Percentiles rank a stretch among this genome's conserved stretches.
These are phyloP conservation scores for Sphaerophoria taeniata DNA, from an alignment of 2,888 invertebrate species.

Conservation along the genomic window DNA sequence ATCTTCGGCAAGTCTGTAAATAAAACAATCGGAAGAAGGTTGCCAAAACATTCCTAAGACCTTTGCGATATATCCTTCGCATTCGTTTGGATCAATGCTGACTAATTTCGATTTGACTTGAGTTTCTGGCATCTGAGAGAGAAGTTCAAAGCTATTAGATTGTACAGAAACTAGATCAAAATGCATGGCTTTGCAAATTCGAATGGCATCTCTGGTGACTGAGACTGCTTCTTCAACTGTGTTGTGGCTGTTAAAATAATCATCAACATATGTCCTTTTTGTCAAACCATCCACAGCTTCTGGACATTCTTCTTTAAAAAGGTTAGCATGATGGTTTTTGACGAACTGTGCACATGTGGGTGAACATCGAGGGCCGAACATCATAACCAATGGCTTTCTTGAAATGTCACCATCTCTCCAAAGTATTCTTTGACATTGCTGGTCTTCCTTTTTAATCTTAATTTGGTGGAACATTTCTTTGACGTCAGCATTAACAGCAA, in stretches of 20 bases:
- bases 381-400: constrained; percentile 48
- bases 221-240: neutral
- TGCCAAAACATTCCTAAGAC: neutral
- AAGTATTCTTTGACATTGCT: constrained; percentile 31
- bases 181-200: constrained; percentile 21
- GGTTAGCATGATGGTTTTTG: constrained; percentile 43
- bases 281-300: constrained; percentile 52
- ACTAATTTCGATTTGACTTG: constrained; percentile 12
- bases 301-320: constrained; percentile 9
- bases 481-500: constrained; percentile 62
- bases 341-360: constrained; percentile 66
- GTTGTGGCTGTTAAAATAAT: constrained; percentile 33
- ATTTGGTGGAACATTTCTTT: constrained; percentile 64
- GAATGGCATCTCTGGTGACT: constrained; percentile 22
- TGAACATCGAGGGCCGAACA: constrained; percentile 69
- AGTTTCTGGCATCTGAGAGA: neutral
- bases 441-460: constrained; percentile 16
- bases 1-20: neutral
- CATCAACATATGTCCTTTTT: constrained; percentile 56
- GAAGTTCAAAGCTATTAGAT: constrained; percentile 2
- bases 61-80: constrained; percentile 7
- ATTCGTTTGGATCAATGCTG: constrained; percentile 15
- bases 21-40: neutral
- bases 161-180: constrained; percentile 26
- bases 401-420: constrained; percentile 61